Evolutionary conservation across 23 tunicate species (phyloP), one percentile per base, ranked within the genome.

Genomic region (Botrylloides violaceus): DNA sequence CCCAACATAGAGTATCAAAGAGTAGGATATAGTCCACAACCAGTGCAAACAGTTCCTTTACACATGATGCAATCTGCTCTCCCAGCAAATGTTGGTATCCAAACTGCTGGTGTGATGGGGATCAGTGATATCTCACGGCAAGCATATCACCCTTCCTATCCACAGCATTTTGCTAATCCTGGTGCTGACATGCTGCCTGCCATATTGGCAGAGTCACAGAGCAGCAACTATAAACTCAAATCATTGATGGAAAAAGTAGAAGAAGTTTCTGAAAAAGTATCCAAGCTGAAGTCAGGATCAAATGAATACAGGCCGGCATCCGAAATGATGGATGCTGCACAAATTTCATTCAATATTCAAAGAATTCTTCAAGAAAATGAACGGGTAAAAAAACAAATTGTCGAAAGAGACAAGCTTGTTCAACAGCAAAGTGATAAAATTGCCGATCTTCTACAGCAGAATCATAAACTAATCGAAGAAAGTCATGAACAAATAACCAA

Each of bases 351-450:
- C 22, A 81, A 78, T 65, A 65, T 88, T 3, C 96, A 88, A 36
- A 76, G 87, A 9, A 88, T 88, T 53, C 26, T 88, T 30, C 68
- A 87, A 83, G 96, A 88, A 71, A 88, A 88, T 63, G 87, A 81
- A 22, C 76, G 73, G 20, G 55, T 88, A 43, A 88, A 81, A 59
- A 57, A 77, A 23, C 74, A 78, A 61, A 62, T 88, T 6, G 64
- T 78, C 34, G 96, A 81, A 22, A 88, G 81, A 63, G 81, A 66
- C 47, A 77, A 81, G 59, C 87, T 66, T 35, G 77, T 88, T 33
- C 87, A 88, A 72, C 32, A 62, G 1, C 96, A 88, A 37, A 81
- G 76, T 62, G 83, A 81, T 32, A 81, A 81, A 48, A 88, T 88
- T 20, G 72, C 83, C 22, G 87, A 77, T 26, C 36, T 88, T 7